Evolutionary conservation across 2,888 invertebrate species (phyloP).

Genomic region (Papilio protenor): DNA sequence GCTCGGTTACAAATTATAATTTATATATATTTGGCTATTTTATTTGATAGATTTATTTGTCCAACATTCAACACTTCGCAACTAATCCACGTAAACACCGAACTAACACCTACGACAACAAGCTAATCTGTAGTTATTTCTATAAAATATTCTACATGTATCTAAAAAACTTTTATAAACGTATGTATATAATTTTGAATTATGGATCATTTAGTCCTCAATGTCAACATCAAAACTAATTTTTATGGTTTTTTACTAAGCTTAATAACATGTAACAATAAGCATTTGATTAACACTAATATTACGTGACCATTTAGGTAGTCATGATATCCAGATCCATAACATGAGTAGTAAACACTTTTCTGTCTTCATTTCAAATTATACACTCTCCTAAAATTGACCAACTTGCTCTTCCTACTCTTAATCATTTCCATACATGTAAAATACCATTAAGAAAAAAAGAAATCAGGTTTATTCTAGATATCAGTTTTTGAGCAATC

Average conservation of each 20-base stretch:
- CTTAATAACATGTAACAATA: conserved; percentile 56
- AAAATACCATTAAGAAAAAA: conserved; percentile 49
- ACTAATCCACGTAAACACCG: conserved; percentile 64
- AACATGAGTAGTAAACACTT: conserved; percentile 2
- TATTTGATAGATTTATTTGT: conserved; percentile 50
- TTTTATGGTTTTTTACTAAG: conserved; percentile 55
- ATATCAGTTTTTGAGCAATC: conserved; percentile 57
- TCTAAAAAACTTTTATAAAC: conserved; percentile 78
- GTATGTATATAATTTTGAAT: conserved; percentile 77
- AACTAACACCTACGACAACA: conserved; percentile 70
- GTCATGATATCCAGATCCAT: too few relatives aligned
- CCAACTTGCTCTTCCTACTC: conserved; percentile 53
- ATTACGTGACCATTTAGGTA: conserved; percentile 21
- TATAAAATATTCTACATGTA: conserved; percentile 60
- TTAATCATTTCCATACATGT: conserved; percentile 40
- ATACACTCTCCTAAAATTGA: conserved; percentile 71
- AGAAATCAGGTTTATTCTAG: background rate
- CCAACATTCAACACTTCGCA: conserved; percentile 54
- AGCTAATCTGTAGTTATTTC: conserved; percentile 57
- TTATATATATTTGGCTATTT: conserved; percentile 40
- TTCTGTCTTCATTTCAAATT: background rate
- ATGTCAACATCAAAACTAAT: conserved; percentile 72
- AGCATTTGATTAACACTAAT: conserved; percentile 49
- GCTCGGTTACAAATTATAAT: conserved; percentile 62
- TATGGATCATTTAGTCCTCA: conserved; percentile 51